phyloP scores from a whole-genome alignment of 1,140 invertebrate species.

The Calephelis nemesis region DNA sequence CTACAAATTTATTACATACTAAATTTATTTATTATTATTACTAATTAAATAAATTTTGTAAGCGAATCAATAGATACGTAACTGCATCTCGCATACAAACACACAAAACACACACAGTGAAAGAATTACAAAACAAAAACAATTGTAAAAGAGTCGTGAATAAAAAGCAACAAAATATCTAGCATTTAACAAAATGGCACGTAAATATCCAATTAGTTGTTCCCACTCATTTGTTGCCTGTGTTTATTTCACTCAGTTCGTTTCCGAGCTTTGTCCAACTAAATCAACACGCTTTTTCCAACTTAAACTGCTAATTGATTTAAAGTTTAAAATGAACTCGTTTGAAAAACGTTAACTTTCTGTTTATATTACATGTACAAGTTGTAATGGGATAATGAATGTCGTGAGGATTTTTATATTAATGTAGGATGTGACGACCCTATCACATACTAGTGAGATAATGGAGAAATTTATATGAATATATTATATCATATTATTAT shows the following conservation, averaged over 20 bases:
- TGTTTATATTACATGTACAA: conserved; percentile 23
- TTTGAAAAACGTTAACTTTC: conserved; percentile 26
- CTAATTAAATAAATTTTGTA: too few relatives aligned
- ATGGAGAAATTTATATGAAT: too few relatives aligned
- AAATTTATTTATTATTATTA: too few relatives aligned
- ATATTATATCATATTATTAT: too few relatives aligned
- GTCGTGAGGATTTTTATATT: not conserved
- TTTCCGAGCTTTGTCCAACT: conserved; percentile 34
- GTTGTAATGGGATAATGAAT: conserved; percentile 4
- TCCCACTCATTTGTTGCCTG: conserved; percentile 29
- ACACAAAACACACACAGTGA: not conserved
- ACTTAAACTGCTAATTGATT: conserved; percentile 41
- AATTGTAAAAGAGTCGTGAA: too few relatives aligned
- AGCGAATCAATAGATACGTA: too few relatives aligned
- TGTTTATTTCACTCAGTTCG: conserved; percentile 35
- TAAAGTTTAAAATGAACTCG: conserved; percentile 42
- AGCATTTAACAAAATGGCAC: conserved; percentile 12
- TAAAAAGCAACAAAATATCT: not conserved
- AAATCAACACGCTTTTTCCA: conserved; percentile 39
- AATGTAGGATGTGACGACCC: too few relatives aligned
- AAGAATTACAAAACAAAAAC: conserved; percentile 1
- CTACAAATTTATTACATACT: too few relatives aligned
- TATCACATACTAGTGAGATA: too few relatives aligned
- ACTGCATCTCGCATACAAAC: too few relatives aligned
- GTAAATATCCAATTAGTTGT: conserved; percentile 30